These are phyloP conservation scores for Caligus rogercresseyi DNA, from an alignment of 1,140 invertebrate genomes.

Conservation along the genomic window DNA sequence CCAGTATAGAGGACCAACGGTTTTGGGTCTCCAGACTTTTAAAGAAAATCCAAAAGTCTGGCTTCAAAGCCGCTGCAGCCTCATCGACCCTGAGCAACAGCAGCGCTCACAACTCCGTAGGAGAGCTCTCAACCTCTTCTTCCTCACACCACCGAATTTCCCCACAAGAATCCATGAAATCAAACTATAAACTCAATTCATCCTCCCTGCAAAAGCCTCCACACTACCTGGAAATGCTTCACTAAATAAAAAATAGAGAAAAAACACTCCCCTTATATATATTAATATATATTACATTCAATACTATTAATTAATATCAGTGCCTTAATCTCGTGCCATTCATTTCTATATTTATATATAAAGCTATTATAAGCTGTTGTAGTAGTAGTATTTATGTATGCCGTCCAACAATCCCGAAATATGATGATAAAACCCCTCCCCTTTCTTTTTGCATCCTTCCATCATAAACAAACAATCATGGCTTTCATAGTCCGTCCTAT, in stretches of 20 bases:
- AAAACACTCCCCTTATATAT: too few species aligned
- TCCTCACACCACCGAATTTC: conserved; percentile 4
- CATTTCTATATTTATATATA: background rate
- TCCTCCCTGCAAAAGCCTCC: background rate
- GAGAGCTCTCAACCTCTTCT: background rate
- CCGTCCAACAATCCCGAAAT: too few species aligned
- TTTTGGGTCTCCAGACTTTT: conserved; percentile 74
- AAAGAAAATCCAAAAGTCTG: conserved; percentile 80
- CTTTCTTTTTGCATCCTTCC: too few species aligned
- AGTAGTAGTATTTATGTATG: too few species aligned
- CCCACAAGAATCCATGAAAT: conserved; percentile 14
- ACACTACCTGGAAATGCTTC: background rate
- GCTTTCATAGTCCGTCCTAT: conserved; percentile 34
- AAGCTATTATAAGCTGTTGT: too few species aligned
- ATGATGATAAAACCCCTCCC: too few species aligned
- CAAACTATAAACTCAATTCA: background rate
- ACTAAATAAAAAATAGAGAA: background rate
- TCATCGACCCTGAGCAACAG: background rate
- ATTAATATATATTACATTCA: background rate
- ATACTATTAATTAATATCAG: background rate
- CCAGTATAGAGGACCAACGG: conserved; percentile 67
- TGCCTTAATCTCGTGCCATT: background rate
- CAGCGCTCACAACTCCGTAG: conserved; percentile 12
- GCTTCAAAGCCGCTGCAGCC: conserved; percentile 51
- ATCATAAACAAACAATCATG: too few species aligned